Conservation (phyloP, 2,113 vertebrate genomes). For the Diadophis punctatus region DNA sequence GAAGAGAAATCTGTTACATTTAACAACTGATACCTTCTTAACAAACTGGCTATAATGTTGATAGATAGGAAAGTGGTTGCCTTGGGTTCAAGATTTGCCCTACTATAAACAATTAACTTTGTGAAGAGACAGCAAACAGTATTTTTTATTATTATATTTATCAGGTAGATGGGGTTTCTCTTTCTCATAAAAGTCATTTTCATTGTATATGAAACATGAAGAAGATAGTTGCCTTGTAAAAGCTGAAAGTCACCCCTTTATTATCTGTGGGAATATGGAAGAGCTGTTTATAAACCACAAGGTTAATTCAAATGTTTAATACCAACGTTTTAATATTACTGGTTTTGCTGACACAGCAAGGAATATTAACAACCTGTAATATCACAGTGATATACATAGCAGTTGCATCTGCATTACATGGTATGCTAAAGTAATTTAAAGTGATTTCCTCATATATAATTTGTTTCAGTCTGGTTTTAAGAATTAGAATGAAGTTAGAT, state of each 20-base stretch:
- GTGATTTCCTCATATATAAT: constrained; percentile 22
- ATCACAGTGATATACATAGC: not conserved
- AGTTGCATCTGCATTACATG: constrained; percentile 6
- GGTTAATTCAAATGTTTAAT: constrained; percentile 61
- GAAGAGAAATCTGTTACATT: constrained; percentile 46
- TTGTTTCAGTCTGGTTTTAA: constrained; percentile 16
- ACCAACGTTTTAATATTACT: constrained; percentile 50
- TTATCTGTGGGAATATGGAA: constrained; percentile 47
- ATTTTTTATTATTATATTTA: constrained; percentile 41
- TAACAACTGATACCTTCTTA: constrained; percentile 30
- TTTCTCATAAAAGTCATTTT: constrained; percentile 54
- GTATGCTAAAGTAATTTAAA: constrained; percentile 26
- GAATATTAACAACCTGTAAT: constrained; percentile 32
- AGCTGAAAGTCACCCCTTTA: constrained; percentile 50
- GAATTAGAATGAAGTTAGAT: not conserved
- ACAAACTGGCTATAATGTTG: constrained; percentile 41
- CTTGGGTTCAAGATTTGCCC: constrained; percentile 50
- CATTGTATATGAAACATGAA: constrained; percentile 48
- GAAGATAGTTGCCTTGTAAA: constrained; percentile 43
- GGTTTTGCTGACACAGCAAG: constrained; percentile 42
- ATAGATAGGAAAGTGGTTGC: constrained; percentile 35
- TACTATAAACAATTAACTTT: constrained; percentile 36
- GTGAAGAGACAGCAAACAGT: not conserved
- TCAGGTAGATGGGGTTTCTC: constrained; percentile 40
- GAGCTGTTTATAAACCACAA: constrained; percentile 56